phyloP scores from a whole-genome alignment of 2,888 invertebrate species.

The Ophonus ardosiacus region DNA sequence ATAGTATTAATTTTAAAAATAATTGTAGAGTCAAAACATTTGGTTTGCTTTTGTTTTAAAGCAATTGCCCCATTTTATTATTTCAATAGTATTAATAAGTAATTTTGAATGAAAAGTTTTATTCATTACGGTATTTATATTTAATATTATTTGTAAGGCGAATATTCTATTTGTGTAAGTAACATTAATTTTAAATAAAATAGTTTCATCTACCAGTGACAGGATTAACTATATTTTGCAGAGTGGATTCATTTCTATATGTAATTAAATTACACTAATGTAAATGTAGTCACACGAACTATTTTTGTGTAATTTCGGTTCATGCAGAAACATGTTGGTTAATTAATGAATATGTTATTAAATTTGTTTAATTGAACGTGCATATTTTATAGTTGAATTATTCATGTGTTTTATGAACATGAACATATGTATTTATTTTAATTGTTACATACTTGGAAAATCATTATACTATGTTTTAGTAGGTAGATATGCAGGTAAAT shows the following conservation, averaged over 20 bases:
- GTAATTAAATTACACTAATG: neutral
- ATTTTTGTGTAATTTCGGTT: neutral
- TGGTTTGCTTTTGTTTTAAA: no score
- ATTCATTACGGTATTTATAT: no score
- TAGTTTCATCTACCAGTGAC: neutral
- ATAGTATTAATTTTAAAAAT: no score
- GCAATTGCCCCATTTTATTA: no score
- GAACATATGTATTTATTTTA: neutral
- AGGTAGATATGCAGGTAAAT: neutral
- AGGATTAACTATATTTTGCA: neutral
- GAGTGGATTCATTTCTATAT: neutral
- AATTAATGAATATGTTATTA: neutral
- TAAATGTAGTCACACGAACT: no score
- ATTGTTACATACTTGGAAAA: neutral
- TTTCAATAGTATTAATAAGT: no score
- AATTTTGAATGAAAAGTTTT: no score
- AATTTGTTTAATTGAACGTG: neutral
- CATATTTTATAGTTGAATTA: neutral
- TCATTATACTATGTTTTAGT: neutral
- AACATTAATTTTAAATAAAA: no score
- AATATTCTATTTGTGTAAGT: no score
- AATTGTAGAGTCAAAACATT: no score
- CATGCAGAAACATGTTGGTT: neutral
- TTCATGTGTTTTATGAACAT: neutral
- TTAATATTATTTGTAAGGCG: no score